Percentiles rank a stretch among this genome's conserved stretches.
Conservation (phyloP, 2,888 invertebrate species). For the Polymixis lichenea region DNA sequence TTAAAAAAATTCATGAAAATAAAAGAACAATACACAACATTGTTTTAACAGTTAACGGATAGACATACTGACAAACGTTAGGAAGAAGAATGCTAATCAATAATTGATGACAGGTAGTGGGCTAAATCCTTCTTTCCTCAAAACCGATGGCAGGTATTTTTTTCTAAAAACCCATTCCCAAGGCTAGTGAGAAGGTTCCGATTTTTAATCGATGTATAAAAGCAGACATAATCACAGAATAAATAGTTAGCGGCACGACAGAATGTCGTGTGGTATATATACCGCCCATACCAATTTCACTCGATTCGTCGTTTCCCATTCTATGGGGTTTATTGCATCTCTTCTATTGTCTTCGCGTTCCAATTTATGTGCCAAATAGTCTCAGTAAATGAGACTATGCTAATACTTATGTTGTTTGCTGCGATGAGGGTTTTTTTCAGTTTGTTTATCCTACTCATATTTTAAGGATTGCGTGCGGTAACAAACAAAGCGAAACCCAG, state of each 20-base stretch:
- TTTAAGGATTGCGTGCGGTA: not conserved
- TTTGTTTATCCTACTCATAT: not conserved
- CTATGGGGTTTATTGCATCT: constrained; percentile 58
- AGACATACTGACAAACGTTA: not conserved
- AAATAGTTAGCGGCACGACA: constrained; percentile 36
- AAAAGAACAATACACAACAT: not conserved
- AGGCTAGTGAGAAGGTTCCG: not conserved
- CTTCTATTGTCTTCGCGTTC: constrained; percentile 56
- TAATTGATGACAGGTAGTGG: not conserved
- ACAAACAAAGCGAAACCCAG: not conserved
- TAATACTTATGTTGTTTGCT: constrained; percentile 16
- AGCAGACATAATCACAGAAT: constrained; percentile 5
- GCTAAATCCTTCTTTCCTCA: too few species aligned
- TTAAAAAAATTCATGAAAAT: not conserved
- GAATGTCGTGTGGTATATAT: constrained; percentile 33
- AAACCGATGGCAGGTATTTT: not conserved
- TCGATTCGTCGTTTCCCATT: constrained; percentile 42
- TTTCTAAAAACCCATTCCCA: not conserved
- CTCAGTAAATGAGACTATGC: constrained; percentile 16
- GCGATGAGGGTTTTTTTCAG: not conserved
- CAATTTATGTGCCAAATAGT: constrained; percentile 57
- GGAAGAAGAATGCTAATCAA: not conserved
- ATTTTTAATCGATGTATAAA: not conserved
- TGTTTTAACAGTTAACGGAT: not conserved
- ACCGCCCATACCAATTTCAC: constrained; percentile 54